These are phyloP conservation scores for Nothocercus julius DNA, from an alignment of 2,113 vertebrate species.

Conservation along the genomic window DNA sequence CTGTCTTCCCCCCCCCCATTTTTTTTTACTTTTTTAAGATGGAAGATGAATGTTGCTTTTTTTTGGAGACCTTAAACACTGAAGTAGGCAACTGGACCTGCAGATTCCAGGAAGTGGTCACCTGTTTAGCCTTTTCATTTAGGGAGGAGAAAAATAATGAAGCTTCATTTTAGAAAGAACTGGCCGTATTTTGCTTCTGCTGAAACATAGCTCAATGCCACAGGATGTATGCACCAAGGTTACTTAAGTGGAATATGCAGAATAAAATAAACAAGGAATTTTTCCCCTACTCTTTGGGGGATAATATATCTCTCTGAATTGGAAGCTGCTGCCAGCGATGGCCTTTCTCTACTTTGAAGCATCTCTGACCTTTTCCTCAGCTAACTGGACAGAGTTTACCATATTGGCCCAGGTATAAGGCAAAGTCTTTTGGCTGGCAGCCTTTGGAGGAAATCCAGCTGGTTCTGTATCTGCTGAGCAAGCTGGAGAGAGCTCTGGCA, in stretches of 20 bases:
- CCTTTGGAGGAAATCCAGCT: constrained; percentile 8
- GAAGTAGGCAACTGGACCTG: constrained; percentile 64
- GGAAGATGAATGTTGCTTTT: constrained; percentile 70
- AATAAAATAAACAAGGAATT: constrained; percentile 37
- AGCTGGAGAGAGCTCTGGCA: not conserved
- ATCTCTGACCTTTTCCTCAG: constrained; percentile 58
- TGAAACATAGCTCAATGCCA: not conserved
- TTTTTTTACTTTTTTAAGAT: not conserved
- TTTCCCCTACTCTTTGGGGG: not conserved
- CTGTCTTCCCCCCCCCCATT: not conserved
- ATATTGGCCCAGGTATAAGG: constrained; percentile 23
- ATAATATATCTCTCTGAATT: constrained; percentile 56
- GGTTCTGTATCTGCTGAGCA: not conserved
- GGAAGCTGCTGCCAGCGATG: constrained; percentile 46
- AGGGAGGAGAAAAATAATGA: not conserved
- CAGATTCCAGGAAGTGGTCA: constrained; percentile 57
- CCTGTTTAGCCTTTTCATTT: not conserved
- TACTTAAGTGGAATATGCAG: constrained; percentile 29
- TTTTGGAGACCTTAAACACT: constrained; percentile 67
- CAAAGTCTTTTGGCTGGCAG: constrained; percentile 25
- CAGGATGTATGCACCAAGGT: not conserved
- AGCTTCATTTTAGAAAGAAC: constrained; percentile 1
- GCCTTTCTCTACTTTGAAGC: constrained; percentile 64
- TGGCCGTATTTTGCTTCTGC: not conserved
- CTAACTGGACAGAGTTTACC: constrained; percentile 57